These are phyloP conservation scores for Zele albiditarsus DNA, from an alignment of 2,888 invertebrate genomes.

Conservation along the genomic window DNA sequence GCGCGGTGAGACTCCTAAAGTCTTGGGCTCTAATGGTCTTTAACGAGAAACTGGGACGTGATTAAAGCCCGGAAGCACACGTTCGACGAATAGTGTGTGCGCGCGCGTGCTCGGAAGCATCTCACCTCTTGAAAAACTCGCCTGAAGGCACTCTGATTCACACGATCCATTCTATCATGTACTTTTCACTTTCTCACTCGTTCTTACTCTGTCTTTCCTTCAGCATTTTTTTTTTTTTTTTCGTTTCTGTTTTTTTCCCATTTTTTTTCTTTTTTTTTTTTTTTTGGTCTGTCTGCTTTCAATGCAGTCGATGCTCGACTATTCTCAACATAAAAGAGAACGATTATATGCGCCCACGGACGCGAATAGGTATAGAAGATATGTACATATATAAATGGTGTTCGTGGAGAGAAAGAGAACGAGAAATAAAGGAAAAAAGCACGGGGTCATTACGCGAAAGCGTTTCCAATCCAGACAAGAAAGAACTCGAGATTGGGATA, in stretches of 20 bases:
- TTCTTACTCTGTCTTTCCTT: neutral
- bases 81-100: slow-evolving; percentile 24
- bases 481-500: slow-evolving; percentile 18
- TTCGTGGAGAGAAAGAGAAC: slow-evolving; percentile 10
- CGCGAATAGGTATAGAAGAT: slow-evolving; percentile 17
- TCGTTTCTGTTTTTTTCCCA: too few species aligned
- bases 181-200: slow-evolving; percentile 9
- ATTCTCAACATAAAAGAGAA: slow-evolving; percentile 33
- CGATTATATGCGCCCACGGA: slow-evolving; percentile 31
- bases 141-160: slow-evolving; percentile 22
- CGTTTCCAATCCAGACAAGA: slow-evolving; percentile 36
- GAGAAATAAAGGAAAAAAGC: slow-evolving; percentile 20
- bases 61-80: slow-evolving; percentile 42
- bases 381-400: slow-evolving; percentile 3
- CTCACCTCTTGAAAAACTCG: slow-evolving; percentile 27
- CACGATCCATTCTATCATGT: slow-evolving; percentile 34
- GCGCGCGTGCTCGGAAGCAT: slow-evolving; percentile 26
- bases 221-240: neutral
- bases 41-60: slow-evolving; percentile 37
- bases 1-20: neutral
- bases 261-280: slow-evolving; percentile 7
- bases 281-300: slow-evolving; percentile 19
- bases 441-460: slow-evolving; percentile 41
- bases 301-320: slow-evolving; percentile 26
- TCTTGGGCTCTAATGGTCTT: slow-evolving; percentile 38